Percentiles rank a stretch among this genome's conserved stretches.
Conservation (phyloP, 2,113 vertebrate genomes). For the Pholis gunnellus region DNA sequence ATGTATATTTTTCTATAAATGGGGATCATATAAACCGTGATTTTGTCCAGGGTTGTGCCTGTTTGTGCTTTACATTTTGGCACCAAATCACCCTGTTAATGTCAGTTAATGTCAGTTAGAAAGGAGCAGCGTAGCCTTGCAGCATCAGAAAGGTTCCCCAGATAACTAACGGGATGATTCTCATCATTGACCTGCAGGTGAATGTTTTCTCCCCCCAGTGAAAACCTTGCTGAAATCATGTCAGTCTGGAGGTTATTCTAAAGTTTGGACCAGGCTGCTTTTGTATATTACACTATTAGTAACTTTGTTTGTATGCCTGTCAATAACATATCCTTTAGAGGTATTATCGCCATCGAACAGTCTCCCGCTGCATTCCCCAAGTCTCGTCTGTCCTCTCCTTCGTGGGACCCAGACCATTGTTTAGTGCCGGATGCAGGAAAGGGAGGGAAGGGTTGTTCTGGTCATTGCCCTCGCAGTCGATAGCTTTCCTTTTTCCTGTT, state of each 20-base stretch:
- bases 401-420: constrained; percentile 73
- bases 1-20: background rate
- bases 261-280: background rate
- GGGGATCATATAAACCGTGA: background rate
- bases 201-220: background rate
- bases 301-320: background rate
- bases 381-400: constrained; percentile 33
- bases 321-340: background rate
- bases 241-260: background rate
- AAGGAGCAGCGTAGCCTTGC: background rate
- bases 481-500: constrained; percentile 82
- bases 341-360: background rate
- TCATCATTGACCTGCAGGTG: constrained; percentile 9
- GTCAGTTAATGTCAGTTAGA: background rate
- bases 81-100: background rate
- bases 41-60: background rate
- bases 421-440: constrained; percentile 86
- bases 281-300: background rate
- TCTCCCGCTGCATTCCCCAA: constrained; percentile 39
- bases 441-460: constrained; percentile 78
- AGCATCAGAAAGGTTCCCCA: background rate
- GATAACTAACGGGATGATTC: constrained; percentile 20
- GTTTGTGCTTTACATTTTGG: background rate
- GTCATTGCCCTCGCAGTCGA: constrained; percentile 62
- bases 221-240: background rate